A percentile compares a stretch with the other conserved stretches of the same genome.
These are phyloP conservation scores for Colaptes auratus DNA, from an alignment of 2,113 vertebrate species.

Conservation along the genomic window DNA sequence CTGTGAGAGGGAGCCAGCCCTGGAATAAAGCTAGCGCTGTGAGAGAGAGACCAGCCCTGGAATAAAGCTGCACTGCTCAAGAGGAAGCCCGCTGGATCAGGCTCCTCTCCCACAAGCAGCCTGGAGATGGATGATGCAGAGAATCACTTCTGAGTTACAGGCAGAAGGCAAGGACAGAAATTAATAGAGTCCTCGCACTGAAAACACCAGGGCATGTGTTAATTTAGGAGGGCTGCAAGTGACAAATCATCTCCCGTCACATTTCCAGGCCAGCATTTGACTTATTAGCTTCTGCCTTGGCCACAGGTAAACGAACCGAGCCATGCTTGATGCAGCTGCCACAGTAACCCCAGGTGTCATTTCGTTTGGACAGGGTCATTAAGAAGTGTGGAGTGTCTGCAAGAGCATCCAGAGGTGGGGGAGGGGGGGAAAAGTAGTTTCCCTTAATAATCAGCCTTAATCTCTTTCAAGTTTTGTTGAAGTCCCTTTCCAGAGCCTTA, in stretches of 20 bases:
- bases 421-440: not conserved
- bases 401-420: not conserved
- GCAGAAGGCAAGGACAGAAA: not conserved
- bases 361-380: not conserved
- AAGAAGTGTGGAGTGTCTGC: not conserved
- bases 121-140: constrained; percentile 22
- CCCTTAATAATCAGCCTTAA: constrained; percentile 40
- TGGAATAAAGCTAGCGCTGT: no score
- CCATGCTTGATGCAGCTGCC: not conserved
- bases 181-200: not conserved
- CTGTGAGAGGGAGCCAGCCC: not conserved
- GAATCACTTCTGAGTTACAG: constrained; percentile 17
- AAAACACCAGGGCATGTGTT: not conserved
- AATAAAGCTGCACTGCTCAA: no score
- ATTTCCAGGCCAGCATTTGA: constrained; percentile 17
- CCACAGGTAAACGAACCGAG: not conserved
- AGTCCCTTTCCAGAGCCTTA: constrained; percentile 17
- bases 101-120: constrained; percentile 21
- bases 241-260: constrained; percentile 7
- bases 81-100: not conserved
- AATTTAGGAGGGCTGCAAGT: constrained; percentile 35
- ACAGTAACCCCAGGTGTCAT: not conserved
- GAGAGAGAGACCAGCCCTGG: no score
- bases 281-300: constrained; percentile 5
- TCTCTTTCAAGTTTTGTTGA: constrained; percentile 38